Evolutionary conservation across 1,140 invertebrate species (phyloP), one percentile per base, ranked within the genome.

Genomic region (Cepaea nemoralis): DNA sequence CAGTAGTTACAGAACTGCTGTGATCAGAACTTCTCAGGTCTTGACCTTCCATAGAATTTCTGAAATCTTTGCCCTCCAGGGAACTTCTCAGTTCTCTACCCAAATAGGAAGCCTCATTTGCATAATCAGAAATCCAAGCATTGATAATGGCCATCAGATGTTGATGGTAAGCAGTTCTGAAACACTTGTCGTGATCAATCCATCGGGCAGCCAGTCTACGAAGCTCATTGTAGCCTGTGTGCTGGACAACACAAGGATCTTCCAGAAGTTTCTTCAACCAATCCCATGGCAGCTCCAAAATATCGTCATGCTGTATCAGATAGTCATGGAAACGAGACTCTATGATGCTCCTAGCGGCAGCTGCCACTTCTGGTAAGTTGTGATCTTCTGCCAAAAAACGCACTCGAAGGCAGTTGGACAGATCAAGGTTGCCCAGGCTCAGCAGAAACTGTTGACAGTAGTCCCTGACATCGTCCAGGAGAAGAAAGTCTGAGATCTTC

Each of bases 381-480:
- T 90, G 89, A 79, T 88, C 87, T 77, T 91, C 89, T 42, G 88
- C 83, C 14, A 91, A 76, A 79, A 88, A 89, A 42, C 85, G 83
- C 16, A 90, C 81, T 48, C 89, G 74, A 16, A 91, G 79, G 82
- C 89, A 90, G 73, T 91, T 91, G 19, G 84, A 81, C 2, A 90
- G 82, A 80, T 90, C 89, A 24, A 91, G 83, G 77, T 91, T 91
- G 59, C 89, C 89, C 69, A 90, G 83, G 48, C 88, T 88, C 10
- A 89, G 66, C 70, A 88, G 88, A 82, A 91, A 91, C 79, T 91
- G 89, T 45, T 85, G 85, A 70, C 90, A 91, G 63, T 88, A 91
- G 27, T 91, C 90, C 80, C 89, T 89, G 16, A 91, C 85, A 77
- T 91, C 89, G 74, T 90, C 94, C 82, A 98, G 93, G 77, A 98